Percentiles rank a stretch among this genome's conserved stretches.
phyloP scores from a whole-genome alignment of 2,888 invertebrate species.

The Apamea epomidion region DNA sequence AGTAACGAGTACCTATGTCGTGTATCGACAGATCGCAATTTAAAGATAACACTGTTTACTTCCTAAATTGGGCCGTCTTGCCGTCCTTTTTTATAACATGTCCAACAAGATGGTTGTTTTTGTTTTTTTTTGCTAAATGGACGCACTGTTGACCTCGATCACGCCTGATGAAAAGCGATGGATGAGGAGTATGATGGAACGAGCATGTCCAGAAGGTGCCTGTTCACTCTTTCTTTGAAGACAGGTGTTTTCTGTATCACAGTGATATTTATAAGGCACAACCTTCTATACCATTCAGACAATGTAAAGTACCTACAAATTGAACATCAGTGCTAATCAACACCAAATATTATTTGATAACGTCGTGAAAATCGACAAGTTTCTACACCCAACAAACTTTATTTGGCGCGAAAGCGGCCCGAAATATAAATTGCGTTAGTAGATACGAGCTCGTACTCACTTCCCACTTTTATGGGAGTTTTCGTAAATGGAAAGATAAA shows the following conservation, averaged over 20 bases:
- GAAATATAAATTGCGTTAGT: conserved; percentile 55
- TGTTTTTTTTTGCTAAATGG: neutral
- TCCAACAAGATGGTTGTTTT: neutral
- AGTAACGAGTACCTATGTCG: neutral
- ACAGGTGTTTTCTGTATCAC: neutral
- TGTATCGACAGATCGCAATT: neutral
- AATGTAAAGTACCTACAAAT: neutral
- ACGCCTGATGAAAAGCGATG: neutral
- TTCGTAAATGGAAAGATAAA: conserved; percentile 55
- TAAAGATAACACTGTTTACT: neutral
- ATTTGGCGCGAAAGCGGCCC: conserved; percentile 45
- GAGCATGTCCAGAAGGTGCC: neutral
- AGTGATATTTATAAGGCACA: neutral
- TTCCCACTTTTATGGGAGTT: conserved; percentile 53
- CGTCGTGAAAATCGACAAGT: conserved; percentile 16
- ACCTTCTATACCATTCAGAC: neutral
- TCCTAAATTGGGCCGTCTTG: neutral
- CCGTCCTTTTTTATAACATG: neutral
- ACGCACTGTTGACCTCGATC: neutral
- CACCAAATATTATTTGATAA: conserved; percentile 8
- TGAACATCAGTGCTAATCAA: conserved; percentile 30
- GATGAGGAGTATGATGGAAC: neutral
- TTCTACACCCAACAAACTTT: conserved; percentile 39
- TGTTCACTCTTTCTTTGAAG: neutral
- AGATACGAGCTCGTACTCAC: conserved; percentile 34